Base-by-base conservation (phyloP, 2,888 invertebrate species). In the Koerneria pararmatus region DNA sequence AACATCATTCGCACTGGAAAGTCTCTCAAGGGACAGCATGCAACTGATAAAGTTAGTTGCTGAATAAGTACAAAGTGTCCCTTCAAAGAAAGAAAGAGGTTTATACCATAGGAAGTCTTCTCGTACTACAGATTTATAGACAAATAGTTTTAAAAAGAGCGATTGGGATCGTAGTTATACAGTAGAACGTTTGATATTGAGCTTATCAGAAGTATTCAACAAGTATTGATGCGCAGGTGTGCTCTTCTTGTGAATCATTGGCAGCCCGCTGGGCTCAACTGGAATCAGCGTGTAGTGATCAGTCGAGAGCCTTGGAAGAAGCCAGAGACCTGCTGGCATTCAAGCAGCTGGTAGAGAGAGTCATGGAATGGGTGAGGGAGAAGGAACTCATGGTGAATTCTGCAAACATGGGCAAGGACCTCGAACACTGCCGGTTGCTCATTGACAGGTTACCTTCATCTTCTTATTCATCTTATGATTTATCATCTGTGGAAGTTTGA, bases 331-430 rank as follows among this genome's bases (percentile, higher is more conserved):
- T 98, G 68, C 87, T 98, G 31, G 92, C 94, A 84, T 98, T 98
- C 85, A 93, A 95, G 84, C 95, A 93, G 81, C 92, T 95, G 34
- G 88, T 94, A 64, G 94, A 95, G 82, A 93, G 94, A 85, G 92
- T 95, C 62, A 92, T 94, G 80, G 90, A 92, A 11, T 98, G 97
- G 97, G 94, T 98, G 76, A 87, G 95, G 51, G 95, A 97, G 82
- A 97, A 95, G 86, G 62, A 88, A 80, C 84, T 87, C 77, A 85
- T 88, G 82, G 87, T 97, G 0, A 91, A 91, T 85, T 93, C 93
- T 0, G 91, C 91, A 67, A 95, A 97, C 83, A 89, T 91, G 66
- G 97, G 97, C 0, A 89, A 90, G 60, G 97, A 98, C 86, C 91
- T 92, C 83, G 97, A 98, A 85, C 97, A 97, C 85, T 97, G 95